Base-by-base conservation (phyloP, 2,888 invertebrate species). In the Stenchaetothrips biformis region DNA sequence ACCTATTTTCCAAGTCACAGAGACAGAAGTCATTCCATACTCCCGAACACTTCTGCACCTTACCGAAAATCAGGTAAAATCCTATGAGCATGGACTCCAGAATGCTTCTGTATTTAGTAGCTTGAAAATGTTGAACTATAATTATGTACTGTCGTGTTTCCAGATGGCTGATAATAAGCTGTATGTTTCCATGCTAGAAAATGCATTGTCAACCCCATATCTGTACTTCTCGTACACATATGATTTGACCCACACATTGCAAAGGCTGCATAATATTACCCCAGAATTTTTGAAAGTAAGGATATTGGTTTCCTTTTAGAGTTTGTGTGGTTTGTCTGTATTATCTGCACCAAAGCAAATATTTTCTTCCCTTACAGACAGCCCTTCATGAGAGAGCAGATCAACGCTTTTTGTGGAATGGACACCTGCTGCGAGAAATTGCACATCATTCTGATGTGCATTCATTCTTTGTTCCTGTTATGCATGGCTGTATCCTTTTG, bases 191-290 rank as follows among this genome's bases (percentile, higher is more conserved):
- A 95, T 99, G 95, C 85, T 99, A 16, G 93, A 94, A 81, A 89
- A 90, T 81, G 93, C 95, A 0, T 88, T 99, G 80, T 91, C 92
- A 67, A 94, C 95, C 1, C 95, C 96, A 0, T 92, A 92, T 84
- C 95, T 95, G 84, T 99, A 98, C 88, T 99, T 96, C 88, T 98
- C 97, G 21, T 95, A 96, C 84, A 93, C 95, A 1, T 96, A 96
- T 85, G 99, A 99, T 88, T 87, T 99, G 80, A 96, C 96, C 47
- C 97, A 98, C 87, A 91, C 95, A 0, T 89, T 97, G 86, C 98
- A 99, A 87, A 89, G 97, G 82, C 88, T 97, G 83, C 93, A 94
- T 84, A 93, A 93, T 80, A 94, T 94, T 80, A 91, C 94, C 0
- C 93, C 95, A 0, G 95, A 95, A 83, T 96, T 96, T 86, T 89